Evolutionary conservation across 2,888 invertebrate species (phyloP).

Genomic region (Myathropa florea): DNA sequence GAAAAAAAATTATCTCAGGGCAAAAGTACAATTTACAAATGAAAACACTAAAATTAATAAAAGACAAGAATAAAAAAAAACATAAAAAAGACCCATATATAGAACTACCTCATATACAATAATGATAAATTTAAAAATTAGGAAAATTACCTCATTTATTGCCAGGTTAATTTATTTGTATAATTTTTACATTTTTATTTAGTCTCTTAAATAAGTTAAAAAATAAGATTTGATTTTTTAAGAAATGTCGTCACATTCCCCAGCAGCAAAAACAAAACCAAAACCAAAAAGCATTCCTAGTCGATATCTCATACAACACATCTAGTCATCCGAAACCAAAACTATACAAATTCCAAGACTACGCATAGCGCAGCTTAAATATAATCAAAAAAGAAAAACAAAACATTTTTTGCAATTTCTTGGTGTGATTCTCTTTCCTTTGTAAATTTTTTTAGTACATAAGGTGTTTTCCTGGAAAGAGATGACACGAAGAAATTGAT

Average conservation of each 20-base stretch:
- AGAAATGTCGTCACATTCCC: slow-evolving; percentile 62
- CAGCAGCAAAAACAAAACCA: slow-evolving; percentile 28
- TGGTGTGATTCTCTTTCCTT: slow-evolving; percentile 59
- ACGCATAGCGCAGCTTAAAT: slow-evolving; percentile 66
- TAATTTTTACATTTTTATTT: slow-evolving; percentile 31
- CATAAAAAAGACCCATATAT: slow-evolving; percentile 65
- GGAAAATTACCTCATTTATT: slow-evolving; percentile 75
- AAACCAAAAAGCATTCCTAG: slow-evolving; percentile 46
- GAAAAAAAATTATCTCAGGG: slow-evolving; percentile 78
- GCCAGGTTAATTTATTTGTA: slow-evolving; percentile 23
- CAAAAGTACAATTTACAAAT: slow-evolving; percentile 80
- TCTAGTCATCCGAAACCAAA: slow-evolving; percentile 64
- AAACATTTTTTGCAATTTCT: slow-evolving; percentile 27
- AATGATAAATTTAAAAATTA: slow-evolving; percentile 74
- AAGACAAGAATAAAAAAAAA: slow-evolving; percentile 9
- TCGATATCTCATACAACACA: slow-evolving; percentile 39
- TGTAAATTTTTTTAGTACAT: slow-evolving; percentile 72
- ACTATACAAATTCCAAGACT: slow-evolving; percentile 34
- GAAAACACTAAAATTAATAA: slow-evolving; percentile 51
- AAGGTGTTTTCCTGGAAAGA: slow-evolving; percentile 71
- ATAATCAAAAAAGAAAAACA: slow-evolving; percentile 31
- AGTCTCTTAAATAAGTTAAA: slow-evolving; percentile 29
- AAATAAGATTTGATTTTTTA: background rate
- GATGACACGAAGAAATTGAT: slow-evolving; percentile 44
- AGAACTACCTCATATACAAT: slow-evolving; percentile 79